Evolutionary conservation across 2,113 vertebrate species (phyloP).

Genomic region (Gracilinanus agilis): DNA sequence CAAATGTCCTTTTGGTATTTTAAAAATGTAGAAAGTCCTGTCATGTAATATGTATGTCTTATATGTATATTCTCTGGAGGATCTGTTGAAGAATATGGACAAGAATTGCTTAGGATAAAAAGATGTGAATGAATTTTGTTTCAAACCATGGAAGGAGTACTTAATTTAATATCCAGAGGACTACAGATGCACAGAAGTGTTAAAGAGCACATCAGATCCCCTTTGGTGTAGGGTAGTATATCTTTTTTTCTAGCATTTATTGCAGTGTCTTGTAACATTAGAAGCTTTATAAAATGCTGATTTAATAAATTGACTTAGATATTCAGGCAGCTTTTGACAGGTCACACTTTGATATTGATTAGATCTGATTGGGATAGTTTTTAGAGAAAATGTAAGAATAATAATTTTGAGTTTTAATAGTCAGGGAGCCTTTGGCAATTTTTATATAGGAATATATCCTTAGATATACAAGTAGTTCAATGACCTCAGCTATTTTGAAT

Average conservation of each 20-base stretch:
- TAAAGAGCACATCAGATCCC: neutral
- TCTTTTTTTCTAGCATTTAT: neutral
- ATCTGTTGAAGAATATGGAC: neutral
- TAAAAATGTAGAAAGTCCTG: neutral
- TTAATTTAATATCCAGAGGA: neutral
- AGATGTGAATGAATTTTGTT: neutral
- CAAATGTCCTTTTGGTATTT: neutral
- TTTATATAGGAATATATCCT: conserved; percentile 41
- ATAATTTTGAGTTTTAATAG: conserved; percentile 16
- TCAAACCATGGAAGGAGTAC: neutral
- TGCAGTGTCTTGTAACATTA: neutral
- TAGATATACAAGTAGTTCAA: neutral
- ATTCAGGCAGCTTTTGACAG: neutral
- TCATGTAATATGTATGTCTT: neutral
- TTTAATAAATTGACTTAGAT: neutral
- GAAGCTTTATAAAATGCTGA: neutral
- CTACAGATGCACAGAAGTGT: neutral
- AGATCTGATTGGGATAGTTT: conserved; percentile 17
- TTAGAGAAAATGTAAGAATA: conserved; percentile 30
- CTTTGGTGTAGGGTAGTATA: neutral
- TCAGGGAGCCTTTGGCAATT: conserved; percentile 6
- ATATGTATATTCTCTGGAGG: neutral
- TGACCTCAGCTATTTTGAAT: conserved; percentile 1
- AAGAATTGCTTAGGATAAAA: neutral
- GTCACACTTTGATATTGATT: neutral